Base-by-base conservation (phyloP, 2,113 vertebrate genomes). In the Neodon shergylaensis region DNA sequence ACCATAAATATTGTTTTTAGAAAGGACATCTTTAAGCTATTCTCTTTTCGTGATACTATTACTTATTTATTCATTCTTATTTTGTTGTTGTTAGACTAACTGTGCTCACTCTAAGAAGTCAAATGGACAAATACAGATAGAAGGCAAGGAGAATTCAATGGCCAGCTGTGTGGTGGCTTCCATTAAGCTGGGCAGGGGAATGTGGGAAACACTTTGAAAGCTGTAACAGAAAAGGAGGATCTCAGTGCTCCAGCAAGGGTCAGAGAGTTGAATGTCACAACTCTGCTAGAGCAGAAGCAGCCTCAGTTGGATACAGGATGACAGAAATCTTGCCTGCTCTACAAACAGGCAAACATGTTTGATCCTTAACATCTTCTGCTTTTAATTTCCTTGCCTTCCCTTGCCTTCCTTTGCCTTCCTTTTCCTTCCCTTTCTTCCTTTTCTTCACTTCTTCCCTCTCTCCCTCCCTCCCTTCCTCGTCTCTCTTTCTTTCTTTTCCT, bases 391-490 rank as follows among this genome's bases (percentile, higher is more conserved):
- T 21, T 21, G 8, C 12, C 1, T 0, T 3, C 6, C 31, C 21
- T 21, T 54, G 8, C 31, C 28, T 16, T 13, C 2, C 28, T 7
- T 54, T 54, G 3, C 31, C 31, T 61, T 22, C 5, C 21, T 19
- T 26, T 17, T 11, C 1, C 52, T 52, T 52, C 52, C 52, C 13
- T 14, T 52, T 14, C 52, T 52, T 52, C 49, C 19, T 44, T 7
- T 31, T 21, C 44, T 26, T 42, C 7, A 26, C 36, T 16, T 42
- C 33, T 54, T 85, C 3, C 33, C 31, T 31, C 4, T 8, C 19
- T 13, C 12, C 2, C 0, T 1, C 13, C 22, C 13, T 22, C 28
- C 4, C 33, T 33, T 10, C 5, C 47, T 49, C 3, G 7, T 26
- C 24, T 22, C 19, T 19, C 17, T 0, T 0, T 44, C 17, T n/a